Base-by-base conservation (phyloP, 37 sponge, comb jelly and placozoan species). In the Theonella swinhoei region DNA sequence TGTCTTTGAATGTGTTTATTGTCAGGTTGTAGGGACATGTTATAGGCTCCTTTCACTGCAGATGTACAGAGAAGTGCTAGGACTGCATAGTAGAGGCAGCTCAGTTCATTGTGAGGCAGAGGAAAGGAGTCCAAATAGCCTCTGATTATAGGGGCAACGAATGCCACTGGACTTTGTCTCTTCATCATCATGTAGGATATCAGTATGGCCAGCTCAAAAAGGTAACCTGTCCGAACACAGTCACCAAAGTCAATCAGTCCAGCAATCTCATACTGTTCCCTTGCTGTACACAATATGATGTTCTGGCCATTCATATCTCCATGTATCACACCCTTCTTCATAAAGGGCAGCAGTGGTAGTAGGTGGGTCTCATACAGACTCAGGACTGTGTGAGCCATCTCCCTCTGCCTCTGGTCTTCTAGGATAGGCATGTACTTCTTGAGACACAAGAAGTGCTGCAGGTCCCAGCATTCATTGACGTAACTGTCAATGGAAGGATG, bases 171-270 rank as follows among this genome's bases (percentile, higher is more conserved):
- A 32, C 70, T 35, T 29, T 47, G 40, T 22, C 30, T 32, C 3
- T 5, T 30, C 61, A 78, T 23, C 69, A 77, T 69, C 4, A 29
- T 23, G 26, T 83, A 74, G 31, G 83, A 63, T 35, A 83, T 33
- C 64, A 70, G 1, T 43, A 74, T 85, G 38, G 76, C 86, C 25
- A 85, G 78, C 61, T 85, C 79, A 42, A 77, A 85, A 20, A 85
- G 70, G 9, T 60, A 34, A 25, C 54, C 28, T 23, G 64, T 32
- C 19, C 37, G 34, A 25, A 68, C 42, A 37, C 79, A 68, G 67
- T 85, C 86, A 26, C 71, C 68, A 58, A 85, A 85, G 62, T 85
- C 86, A 14, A 85, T 77, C 42, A 85, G 26, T 7, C 74, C 86
- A 32, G 4, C n/a, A 5, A 72, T 39, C 0, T 30, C 26, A 28